These are phyloP conservation scores for Coenobita brevimanus DNA, from an alignment of 1,140 invertebrate genomes.

Conservation along the genomic window DNA sequence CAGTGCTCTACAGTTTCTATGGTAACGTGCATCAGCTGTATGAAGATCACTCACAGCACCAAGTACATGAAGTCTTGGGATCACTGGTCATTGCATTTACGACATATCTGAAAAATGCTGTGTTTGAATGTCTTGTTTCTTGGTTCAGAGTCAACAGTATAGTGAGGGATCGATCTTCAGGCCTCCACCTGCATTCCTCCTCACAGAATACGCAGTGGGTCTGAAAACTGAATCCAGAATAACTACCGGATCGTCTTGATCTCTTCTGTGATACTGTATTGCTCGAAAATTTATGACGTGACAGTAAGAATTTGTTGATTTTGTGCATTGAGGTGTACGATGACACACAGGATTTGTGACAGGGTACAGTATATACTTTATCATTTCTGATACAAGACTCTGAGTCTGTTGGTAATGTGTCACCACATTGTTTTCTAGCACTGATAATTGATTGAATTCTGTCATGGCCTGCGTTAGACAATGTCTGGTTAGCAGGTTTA, in stretches of 20 bases:
- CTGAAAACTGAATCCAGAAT: constrained; percentile 7
- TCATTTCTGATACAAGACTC: constrained; percentile 5
- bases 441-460: neutral
- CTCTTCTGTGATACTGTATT: neutral
- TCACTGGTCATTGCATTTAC: too few relatives aligned
- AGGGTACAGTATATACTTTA: neutral
- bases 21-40: too few relatives aligned
- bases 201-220: constrained; percentile 17
- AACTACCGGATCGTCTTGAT: neutral
- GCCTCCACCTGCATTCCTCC: constrained; percentile 24
- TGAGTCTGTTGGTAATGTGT: constrained; percentile 22
- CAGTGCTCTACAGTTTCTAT: too few relatives aligned
- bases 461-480: neutral
- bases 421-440: neutral
- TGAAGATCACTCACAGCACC: too few relatives aligned
- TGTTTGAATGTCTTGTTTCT: neutral
- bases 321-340: constrained; percentile 29
- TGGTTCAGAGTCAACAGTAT: too few relatives aligned
- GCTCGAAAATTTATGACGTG: neutral
- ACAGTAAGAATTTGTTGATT: neutral
- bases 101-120: neutral
- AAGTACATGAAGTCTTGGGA: too few relatives aligned
- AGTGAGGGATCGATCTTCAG: neutral
- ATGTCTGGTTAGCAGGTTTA: neutral
- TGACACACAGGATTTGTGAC: constrained; percentile 13